phyloP scores from a whole-genome alignment of 2,888 invertebrate genomes.

The Drosophila lutescens region DNA sequence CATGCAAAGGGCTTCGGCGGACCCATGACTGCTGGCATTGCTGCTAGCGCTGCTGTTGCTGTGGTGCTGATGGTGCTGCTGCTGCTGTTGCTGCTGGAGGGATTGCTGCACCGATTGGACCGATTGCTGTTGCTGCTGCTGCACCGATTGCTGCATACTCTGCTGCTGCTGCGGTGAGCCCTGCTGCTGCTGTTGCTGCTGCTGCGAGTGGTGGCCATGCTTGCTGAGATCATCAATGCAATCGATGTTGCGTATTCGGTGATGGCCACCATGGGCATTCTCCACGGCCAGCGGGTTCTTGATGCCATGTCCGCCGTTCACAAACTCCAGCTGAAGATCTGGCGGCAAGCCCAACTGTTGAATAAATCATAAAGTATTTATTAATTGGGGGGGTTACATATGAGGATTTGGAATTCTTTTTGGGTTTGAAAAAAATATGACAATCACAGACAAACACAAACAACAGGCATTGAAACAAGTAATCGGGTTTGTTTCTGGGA shows the following conservation, averaged over 20 bases:
- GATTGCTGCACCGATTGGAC: constrained; percentile 31
- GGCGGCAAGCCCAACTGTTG: constrained; percentile 93
- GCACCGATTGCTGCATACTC: constrained; percentile 16
- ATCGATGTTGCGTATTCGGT: constrained; percentile 85
- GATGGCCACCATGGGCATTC: constrained; percentile 85
- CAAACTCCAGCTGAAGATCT: constrained; percentile 96
- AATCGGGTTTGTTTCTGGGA: neutral
- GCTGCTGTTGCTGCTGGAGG: constrained; percentile 44
- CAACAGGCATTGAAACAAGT: neutral
- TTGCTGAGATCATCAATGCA: constrained; percentile 81
- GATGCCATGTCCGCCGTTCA: constrained; percentile 98
- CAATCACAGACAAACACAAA: constrained; percentile 14
- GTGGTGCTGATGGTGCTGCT: constrained; percentile 47
- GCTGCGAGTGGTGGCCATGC: constrained; percentile 60
- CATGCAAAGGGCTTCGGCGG: constrained; percentile 50
- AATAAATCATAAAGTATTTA: neutral
- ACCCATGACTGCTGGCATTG: constrained; percentile 69
- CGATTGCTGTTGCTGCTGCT: constrained; percentile 34
- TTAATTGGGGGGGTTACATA: neutral
- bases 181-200: constrained; percentile 46
- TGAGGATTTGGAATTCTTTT: neutral
- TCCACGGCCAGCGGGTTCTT: constrained; percentile 96
- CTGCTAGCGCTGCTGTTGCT: constrained; percentile 70
- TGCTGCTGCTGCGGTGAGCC: constrained; percentile 47
- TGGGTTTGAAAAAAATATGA: constrained; percentile 3